Base-by-base conservation (phyloP, 2,888 invertebrate genomes). In the Caenorhabditis plicata region DNA sequence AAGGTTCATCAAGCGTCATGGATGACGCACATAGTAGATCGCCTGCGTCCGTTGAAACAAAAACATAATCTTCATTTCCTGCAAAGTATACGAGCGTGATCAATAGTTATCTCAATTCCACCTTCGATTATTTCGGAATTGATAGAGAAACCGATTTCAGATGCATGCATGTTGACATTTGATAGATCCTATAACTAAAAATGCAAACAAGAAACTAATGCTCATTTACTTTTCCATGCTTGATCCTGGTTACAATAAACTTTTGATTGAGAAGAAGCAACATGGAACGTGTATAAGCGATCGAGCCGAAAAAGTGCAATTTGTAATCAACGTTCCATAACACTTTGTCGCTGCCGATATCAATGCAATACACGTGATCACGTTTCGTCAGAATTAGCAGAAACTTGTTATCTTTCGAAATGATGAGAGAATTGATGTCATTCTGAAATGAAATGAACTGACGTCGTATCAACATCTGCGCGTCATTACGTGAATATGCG, bases 311-410 rank as follows among this genome's bases (percentile, higher is more conserved):
- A 49, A 64, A 67, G 36, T 65, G 64, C 0, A 70, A 44, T 38
- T 70, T 70, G 35, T 60, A 64, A 32, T 70, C 70, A 9, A 58
- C 44, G n/a, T 40, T 53, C 70, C 70, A 70, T 1, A 67, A 46
- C 7, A 40, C 56, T 35, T 66, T 66, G 22, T 53, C 41, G 33
- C 42, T 56, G 0, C 50, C 40, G 1, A 56, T 27, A 46, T 65
- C 68, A 5, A 53, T 26, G 22, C 58, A 51, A 11, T 47, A 49
- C 9, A 70, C 64, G 27, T 60, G 56, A 39, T 70, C 67, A 53
- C 50, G 63, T 7, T 56, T 51, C 19, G 57, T 63, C n/a, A 67
- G 40, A 27, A 67, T 41, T n/a, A 57, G 53, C 8, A 70, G 31
- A 44, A 51, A 67, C 35, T 65, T 65, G 23, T 64, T 50, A 22